Conservation (phyloP, 1,140 invertebrate genomes). For the Drosophila lacteicornis region DNA sequence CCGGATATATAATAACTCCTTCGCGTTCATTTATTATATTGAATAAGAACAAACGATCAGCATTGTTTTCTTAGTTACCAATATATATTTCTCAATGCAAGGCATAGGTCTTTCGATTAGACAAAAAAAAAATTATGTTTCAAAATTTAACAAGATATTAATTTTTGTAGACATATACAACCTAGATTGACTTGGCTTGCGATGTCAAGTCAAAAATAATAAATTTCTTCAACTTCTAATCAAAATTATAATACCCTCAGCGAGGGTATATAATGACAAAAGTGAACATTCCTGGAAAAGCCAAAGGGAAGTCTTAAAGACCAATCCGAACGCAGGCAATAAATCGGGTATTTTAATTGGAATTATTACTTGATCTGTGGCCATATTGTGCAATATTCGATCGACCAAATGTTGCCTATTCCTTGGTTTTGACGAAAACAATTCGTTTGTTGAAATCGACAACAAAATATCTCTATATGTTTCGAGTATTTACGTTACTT, state of each 20-base stretch:
- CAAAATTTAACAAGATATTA: too few relatives aligned
- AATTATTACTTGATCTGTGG: slow-evolving; percentile 80
- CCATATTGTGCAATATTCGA: slow-evolving; percentile 78
- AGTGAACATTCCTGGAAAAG: slow-evolving; percentile 48
- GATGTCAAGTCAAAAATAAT: too few relatives aligned
- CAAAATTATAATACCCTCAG: not conserved
- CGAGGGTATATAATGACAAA: slow-evolving; percentile 1
- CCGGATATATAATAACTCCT: too few relatives aligned
- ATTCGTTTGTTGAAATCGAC: slow-evolving; percentile 65
- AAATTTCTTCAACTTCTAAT: too few relatives aligned
- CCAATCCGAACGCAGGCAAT: slow-evolving; percentile 54
- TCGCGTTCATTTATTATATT: too few relatives aligned
- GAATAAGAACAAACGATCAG: too few relatives aligned
- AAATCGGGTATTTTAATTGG: slow-evolving; percentile 68
- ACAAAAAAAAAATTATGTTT: too few relatives aligned
- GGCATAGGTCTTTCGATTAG: too few relatives aligned
- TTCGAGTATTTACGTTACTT: slow-evolving; percentile 74
- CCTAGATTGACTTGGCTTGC: too few relatives aligned
- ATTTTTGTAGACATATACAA: too few relatives aligned
- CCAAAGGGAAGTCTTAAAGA: slow-evolving; percentile 15
- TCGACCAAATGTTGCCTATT: slow-evolving; percentile 61
- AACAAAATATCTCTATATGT: slow-evolving; percentile 39
- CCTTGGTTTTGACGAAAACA: slow-evolving; percentile 70
- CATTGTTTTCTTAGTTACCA: too few relatives aligned
- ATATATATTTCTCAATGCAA: too few relatives aligned